Conservation (phyloP, 2,888 invertebrate species). For the Epistrophella euchroma region DNA sequence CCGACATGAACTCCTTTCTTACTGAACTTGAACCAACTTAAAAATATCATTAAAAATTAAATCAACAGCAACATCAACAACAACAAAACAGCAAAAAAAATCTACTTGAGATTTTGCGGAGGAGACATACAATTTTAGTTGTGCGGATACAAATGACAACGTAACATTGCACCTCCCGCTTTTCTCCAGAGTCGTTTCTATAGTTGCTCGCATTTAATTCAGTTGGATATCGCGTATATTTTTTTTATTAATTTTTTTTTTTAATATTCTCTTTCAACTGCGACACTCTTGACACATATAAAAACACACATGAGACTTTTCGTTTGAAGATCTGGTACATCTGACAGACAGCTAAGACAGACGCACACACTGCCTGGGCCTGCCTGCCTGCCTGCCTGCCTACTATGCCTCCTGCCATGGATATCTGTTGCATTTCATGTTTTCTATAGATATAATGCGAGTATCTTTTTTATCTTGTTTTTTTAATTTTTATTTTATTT, state of each 20-base stretch:
- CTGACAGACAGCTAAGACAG: constrained; percentile 75
- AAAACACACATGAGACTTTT: constrained; percentile 70
- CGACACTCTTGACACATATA: constrained; percentile 76
- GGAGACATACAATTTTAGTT: constrained; percentile 66
- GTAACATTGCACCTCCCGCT: constrained; percentile 69
- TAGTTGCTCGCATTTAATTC: constrained; percentile 29
- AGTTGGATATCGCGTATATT: constrained; percentile 9
- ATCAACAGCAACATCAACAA: background rate
- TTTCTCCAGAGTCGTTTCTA: constrained; percentile 26
- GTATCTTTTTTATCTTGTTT: constrained; percentile 39
- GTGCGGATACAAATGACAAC: constrained; percentile 65
- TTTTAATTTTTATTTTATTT: constrained; percentile 15
- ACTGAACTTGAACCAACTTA: constrained; percentile 64
- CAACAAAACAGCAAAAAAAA: background rate
- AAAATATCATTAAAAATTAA: constrained; percentile 11
- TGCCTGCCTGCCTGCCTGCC: constrained; percentile 27
- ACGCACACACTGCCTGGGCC: constrained; percentile 54
- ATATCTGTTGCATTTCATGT: constrained; percentile 73
- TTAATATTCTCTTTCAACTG: constrained; percentile 60
- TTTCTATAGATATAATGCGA: constrained; percentile 3
- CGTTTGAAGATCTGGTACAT: constrained; percentile 80
- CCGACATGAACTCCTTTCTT: constrained; percentile 44
- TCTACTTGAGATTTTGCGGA: constrained; percentile 57
- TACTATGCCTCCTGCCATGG: constrained; percentile 39
- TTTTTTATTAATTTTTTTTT: constrained; percentile 17